Conservation (phyloP, 2,797 vertebrate genomes). For the Trematomus bernacchii region DNA sequence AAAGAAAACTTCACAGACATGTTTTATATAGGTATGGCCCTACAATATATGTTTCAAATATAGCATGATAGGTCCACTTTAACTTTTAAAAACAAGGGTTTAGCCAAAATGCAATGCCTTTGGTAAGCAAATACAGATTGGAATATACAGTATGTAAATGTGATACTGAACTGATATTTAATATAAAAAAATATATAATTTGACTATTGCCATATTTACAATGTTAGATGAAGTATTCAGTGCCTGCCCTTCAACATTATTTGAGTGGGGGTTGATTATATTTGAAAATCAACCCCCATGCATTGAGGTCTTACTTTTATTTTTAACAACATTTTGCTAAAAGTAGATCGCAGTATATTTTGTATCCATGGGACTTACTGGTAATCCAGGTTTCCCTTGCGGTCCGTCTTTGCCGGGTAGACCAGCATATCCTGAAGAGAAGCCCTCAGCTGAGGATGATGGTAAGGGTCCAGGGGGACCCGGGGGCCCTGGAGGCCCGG, state of each 20-base stretch:
- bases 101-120: background rate
- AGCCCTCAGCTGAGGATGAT: conserved; percentile 67
- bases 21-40: too few relatives aligned
- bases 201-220: background rate
- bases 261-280: too few relatives aligned
- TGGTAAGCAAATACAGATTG: background rate
- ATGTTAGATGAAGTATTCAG: background rate
- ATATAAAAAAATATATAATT: background rate
- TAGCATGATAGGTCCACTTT: too few relatives aligned
- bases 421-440: conserved; percentile 62
- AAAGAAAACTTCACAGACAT: too few relatives aligned
- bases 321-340: background rate
- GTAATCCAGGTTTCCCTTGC: conserved; percentile 83
- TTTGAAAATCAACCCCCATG: background rate
- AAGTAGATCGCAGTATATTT: background rate
- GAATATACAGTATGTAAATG: background rate
- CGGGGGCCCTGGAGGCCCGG: conserved; percentile 89
- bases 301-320: background rate
- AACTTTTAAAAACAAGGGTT: too few relatives aligned
- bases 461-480: conserved; percentile 82
- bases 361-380: conserved; percentile 80
- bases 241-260: background rate
- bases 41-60: too few relatives aligned
- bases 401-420: conserved; percentile 85
- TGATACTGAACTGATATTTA: background rate